Evolutionary conservation across 2,113 vertebrate genomes (phyloP).

Genomic region (Saguinus midas): DNA sequence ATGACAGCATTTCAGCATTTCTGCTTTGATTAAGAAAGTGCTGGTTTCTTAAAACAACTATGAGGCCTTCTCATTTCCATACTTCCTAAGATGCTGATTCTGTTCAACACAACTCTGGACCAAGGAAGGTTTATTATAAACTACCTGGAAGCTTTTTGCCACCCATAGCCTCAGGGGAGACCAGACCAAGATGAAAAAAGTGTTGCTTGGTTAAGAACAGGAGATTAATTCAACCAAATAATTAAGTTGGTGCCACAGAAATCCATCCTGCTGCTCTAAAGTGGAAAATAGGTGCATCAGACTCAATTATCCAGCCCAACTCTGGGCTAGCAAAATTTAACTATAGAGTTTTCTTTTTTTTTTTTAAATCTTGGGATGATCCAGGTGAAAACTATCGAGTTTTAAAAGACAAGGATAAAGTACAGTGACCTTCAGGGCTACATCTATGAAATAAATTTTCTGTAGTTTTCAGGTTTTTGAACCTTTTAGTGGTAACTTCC

Average conservation of each 20-base stretch:
- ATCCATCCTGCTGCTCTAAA: background rate
- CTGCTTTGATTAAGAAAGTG: background rate
- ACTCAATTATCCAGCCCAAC: slow-evolving; percentile 22
- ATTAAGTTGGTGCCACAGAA: slow-evolving; percentile 32
- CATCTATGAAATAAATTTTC: background rate
- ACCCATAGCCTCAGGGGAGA: background rate
- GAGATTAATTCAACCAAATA: slow-evolving; percentile 23
- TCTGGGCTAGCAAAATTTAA: background rate
- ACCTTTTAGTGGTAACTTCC: slow-evolving; percentile 21
- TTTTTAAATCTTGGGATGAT: too few relatives aligned
- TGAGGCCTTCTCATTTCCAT: background rate
- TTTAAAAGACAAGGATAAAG: slow-evolving; percentile 7
- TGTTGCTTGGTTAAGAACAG: slow-evolving; percentile 2
- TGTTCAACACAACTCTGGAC: slow-evolving; percentile 1
- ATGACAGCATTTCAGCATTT: slow-evolving; percentile 22
- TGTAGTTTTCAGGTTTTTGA: slow-evolving; percentile 1
- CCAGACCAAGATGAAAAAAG: background rate
- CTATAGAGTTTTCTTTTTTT: too few relatives aligned
- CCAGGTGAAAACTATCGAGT: background rate
- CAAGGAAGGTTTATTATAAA: background rate
- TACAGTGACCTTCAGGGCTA: background rate
- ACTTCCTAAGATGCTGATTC: slow-evolving; percentile 41
- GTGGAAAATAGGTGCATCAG: background rate
- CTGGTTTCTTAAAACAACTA: background rate
- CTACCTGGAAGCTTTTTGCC: slow-evolving; percentile 1